These are phyloP conservation scores for Hymenochirus boettgeri DNA, from an alignment of 2,113 vertebrate genomes.

Conservation along the genomic window DNA sequence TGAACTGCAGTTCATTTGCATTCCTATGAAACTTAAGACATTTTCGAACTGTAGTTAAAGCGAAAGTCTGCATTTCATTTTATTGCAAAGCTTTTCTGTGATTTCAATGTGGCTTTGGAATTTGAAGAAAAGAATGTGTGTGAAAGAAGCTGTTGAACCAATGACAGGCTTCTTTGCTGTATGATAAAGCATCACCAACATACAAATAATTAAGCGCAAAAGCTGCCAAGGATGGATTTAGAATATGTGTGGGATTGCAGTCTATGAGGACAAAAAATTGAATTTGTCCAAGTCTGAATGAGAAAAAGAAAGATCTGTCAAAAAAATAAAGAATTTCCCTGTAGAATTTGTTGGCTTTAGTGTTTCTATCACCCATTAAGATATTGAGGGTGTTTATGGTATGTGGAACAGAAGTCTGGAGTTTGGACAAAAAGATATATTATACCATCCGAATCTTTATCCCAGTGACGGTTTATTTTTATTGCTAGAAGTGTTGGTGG, in stretches of 20 bases:
- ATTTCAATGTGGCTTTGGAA: not conserved
- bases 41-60: slow-evolving; percentile 8
- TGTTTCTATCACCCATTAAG: not conserved
- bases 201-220: not conserved
- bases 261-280: not conserved
- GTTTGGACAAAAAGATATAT: not conserved
- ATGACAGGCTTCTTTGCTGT: not conserved
- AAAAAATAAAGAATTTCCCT: too few relatives aligned
- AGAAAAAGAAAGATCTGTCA: too few relatives aligned
- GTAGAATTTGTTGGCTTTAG: not conserved
- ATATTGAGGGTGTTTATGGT: not conserved
- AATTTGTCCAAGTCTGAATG: too few relatives aligned
- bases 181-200: not conserved
- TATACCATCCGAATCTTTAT: not conserved
- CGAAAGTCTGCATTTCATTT: not conserved
- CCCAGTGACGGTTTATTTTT: slow-evolving; percentile 6
- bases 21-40: not conserved
- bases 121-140: not conserved
- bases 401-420: not conserved
- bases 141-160: not conserved
- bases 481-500: not conserved
- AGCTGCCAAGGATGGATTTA: not conserved
- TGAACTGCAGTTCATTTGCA: slow-evolving; percentile 2
- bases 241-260: not conserved
- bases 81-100: not conserved